Base-by-base conservation (phyloP, 2,113 vertebrate species). In the Athene cunicularia region DNA sequence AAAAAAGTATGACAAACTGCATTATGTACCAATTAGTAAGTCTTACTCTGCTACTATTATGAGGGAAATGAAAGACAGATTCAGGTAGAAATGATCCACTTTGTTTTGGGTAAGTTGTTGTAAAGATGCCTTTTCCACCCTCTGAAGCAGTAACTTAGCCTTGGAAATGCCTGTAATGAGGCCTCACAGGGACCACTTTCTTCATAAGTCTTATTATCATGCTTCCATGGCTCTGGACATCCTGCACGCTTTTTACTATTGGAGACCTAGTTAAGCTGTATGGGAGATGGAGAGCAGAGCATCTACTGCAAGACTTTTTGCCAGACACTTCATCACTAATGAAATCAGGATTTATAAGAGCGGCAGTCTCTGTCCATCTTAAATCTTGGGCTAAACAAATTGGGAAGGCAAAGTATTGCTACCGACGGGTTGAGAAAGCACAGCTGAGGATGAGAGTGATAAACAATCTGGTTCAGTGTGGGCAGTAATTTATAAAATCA, bases 401-500 rank as follows among this genome's bases (percentile, higher is more conserved):
- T 81, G 77, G 77, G 76, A 90, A 94, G 37, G 66, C 39, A 73
- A 88, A 91, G 71, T 23, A 74, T 5, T 87, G 76, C 90, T 67
- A 35, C 39, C 11, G 30, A 67, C 9, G 27, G 49, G 85, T 58
- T 90, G 93, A 96, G 83, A 67, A 81, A 97, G 70, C 1, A 5
- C 43, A 2, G 22, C 45, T 87, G 75, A 88, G 92, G 85, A 32
- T 4, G 17, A 49, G 64, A 49, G 58, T 86, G 96, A 97, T 53
- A 72, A 96, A 94, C 70, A 85, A 74, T 58, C 89, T 26, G 22
- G 50, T 77, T 85, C 32, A 19, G 59, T 64, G 63, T 37, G 80
- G 83, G 86, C 75, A 83, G 85, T 43, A 62, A 95, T 94, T 97
- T 96, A 86, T 94, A 75, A 95, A 92, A 80, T 80, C 79, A 94